Evolutionary conservation across 2,113 vertebrate species (phyloP).

Genomic region (Sylvia atricapilla): DNA sequence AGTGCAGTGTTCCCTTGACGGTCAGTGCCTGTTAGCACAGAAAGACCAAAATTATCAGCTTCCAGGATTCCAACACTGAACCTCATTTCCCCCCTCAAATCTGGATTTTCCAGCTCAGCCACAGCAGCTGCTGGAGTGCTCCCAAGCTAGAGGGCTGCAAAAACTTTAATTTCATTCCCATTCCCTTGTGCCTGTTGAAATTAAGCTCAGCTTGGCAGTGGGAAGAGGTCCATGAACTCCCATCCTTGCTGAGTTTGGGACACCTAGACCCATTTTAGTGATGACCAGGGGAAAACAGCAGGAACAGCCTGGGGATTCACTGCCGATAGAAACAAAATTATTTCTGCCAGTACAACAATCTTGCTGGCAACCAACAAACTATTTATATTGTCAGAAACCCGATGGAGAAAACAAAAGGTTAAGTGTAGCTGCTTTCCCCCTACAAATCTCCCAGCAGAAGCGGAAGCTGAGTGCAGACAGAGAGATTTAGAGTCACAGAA

Average conservation of each 20-base stretch:
- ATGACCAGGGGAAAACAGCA: background rate
- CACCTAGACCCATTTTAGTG: background rate
- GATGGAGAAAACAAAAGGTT: background rate
- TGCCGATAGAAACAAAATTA: background rate
- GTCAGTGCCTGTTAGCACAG: no score
- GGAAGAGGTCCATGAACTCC: fast-evolving
- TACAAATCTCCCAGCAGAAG: background rate
- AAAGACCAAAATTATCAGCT: no score
- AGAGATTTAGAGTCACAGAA: slow-evolving; percentile 3
- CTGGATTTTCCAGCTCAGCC: background rate
- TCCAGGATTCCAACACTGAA: background rate
- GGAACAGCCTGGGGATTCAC: background rate
- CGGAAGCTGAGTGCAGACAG: background rate
- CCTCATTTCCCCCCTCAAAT: background rate
- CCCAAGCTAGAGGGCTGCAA: background rate
- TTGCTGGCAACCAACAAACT: background rate
- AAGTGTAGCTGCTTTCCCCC: background rate
- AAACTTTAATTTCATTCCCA: background rate
- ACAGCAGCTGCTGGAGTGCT: fast-evolving
- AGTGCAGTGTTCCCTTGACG: no score
- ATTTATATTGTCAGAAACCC: background rate
- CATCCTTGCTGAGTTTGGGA: background rate
- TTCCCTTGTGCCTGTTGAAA: background rate
- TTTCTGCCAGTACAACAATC: background rate
- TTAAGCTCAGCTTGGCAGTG: background rate